phyloP scores from a whole-genome alignment of 2,113 vertebrate species.

The Bambusicola thoracicus region DNA sequence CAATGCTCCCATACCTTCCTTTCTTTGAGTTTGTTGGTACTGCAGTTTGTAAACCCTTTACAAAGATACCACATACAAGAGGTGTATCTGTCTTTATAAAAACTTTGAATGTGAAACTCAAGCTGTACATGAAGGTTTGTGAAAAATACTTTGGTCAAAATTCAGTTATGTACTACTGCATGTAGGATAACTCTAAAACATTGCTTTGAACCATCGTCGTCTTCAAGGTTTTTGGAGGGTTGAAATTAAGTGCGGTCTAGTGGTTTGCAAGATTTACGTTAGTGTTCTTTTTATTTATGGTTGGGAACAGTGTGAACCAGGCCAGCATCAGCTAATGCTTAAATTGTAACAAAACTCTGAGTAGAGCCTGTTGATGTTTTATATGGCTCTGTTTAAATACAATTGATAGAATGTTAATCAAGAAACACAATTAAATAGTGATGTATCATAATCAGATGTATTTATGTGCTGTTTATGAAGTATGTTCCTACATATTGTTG shows the following conservation, averaged over 20 bases:
- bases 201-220: not conserved
- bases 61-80: not conserved
- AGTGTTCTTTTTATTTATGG: not conserved
- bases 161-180: not conserved
- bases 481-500: not conserved
- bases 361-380: not conserved
- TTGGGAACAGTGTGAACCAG: not conserved
- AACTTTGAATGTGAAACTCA: not conserved
- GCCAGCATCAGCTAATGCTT: too few relatives aligned
- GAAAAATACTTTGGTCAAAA: not conserved
- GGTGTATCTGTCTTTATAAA: not conserved
- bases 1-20: not conserved
- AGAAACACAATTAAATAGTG: not conserved
- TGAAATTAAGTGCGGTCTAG: not conserved
- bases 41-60: not conserved
- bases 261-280: not conserved
- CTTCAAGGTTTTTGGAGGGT: not conserved
- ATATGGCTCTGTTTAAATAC: not conserved
- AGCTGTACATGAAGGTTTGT: not conserved
- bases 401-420: not conserved
- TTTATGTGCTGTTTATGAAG: not conserved
- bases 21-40: not conserved
- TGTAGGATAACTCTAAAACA: not conserved
- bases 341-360: not conserved
- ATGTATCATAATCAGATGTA: not conserved